phyloP scores from a whole-genome alignment of 2,888 invertebrate genomes.

The Aleiodes alternator region DNA sequence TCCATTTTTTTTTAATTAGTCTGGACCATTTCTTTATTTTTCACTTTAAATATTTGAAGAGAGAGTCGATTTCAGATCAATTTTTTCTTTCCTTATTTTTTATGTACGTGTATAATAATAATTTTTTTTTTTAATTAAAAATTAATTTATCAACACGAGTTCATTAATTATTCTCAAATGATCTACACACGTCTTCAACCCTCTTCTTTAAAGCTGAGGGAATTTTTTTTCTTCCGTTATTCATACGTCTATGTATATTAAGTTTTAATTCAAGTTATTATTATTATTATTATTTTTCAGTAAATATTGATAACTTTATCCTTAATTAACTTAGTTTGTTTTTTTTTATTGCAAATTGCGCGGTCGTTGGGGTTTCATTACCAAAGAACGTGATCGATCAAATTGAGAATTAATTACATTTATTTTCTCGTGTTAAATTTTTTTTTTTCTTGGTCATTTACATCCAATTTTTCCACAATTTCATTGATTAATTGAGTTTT shows the following conservation, averaged over 20 bases:
- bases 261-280: conserved; percentile 30
- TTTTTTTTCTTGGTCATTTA: conserved; percentile 10
- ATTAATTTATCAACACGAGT: conserved; percentile 45
- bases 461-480: conserved; percentile 8
- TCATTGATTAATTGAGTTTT: not conserved
- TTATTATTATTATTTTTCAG: conserved; percentile 33
- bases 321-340: conserved; percentile 28
- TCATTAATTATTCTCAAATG: conserved; percentile 49
- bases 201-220: conserved; percentile 48
- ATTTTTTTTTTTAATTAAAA: conserved; percentile 5
- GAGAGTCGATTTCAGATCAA: conserved; percentile 62
- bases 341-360: conserved; percentile 32
- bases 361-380: conserved; percentile 36
- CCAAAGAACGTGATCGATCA: conserved; percentile 42
- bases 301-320: conserved; percentile 31
- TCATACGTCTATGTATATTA: conserved; percentile 33
- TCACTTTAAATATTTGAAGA: conserved; percentile 60
- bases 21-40: conserved; percentile 62
- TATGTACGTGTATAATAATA: conserved; percentile 44
- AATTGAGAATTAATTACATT: conserved; percentile 10
- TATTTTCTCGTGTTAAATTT: conserved; percentile 6
- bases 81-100: conserved; percentile 38
- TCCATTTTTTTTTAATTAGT: conserved; percentile 64
- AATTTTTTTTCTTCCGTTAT: conserved; percentile 37
- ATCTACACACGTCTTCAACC: conserved; percentile 47